Base-by-base conservation (phyloP, 2,888 invertebrate species). In the Agrochola litura region DNA sequence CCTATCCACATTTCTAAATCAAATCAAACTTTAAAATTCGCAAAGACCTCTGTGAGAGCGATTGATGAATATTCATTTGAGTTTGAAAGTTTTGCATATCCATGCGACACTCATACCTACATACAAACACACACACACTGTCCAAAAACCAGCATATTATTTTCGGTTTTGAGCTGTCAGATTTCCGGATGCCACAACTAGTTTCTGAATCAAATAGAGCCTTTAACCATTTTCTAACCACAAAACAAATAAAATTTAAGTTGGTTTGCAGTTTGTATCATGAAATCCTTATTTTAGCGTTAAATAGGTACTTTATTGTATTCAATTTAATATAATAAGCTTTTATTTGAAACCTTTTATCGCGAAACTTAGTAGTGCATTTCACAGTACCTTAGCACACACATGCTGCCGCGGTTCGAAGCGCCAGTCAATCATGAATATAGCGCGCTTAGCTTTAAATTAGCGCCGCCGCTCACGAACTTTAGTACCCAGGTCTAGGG, bases 21-120 rank as follows among this genome's bases (percentile, higher is more conserved):
- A 43, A 78, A 78, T 68, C 41, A 52, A 43, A 79, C 79, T 69
- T 71, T 54, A 16, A 79, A 70, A 77, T 79, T 71, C 25, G 6
- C 46, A 41, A 16, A 72, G 22, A 63, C 25, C 37, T 63, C 10
- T 6, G 25, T 25, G 46, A 46, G 43, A 25, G 60, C 54, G 9
- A 63, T 14, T 54, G 25, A 54, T 77, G 61, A 70, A 79, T 77
- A 79, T 77, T 77, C 54, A 79, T 46, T 79, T 14, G 12, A 61
- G 6, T 79, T 79, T 54, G 4, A 54, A 25, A 54, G 37, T 70
- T 49, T 49, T 41, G 16, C 19, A 19, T 9, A 43, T 16, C 16
- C 37, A 69, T n/a, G 10, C 2, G 16, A 30, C 19, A 43, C 19
- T 14, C 30, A 6, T 14, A n/a, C 22, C 16, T 41, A 25, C 16